Conservation (phyloP, 2,113 vertebrate genomes). For the Podarcis raffonei region DNA sequence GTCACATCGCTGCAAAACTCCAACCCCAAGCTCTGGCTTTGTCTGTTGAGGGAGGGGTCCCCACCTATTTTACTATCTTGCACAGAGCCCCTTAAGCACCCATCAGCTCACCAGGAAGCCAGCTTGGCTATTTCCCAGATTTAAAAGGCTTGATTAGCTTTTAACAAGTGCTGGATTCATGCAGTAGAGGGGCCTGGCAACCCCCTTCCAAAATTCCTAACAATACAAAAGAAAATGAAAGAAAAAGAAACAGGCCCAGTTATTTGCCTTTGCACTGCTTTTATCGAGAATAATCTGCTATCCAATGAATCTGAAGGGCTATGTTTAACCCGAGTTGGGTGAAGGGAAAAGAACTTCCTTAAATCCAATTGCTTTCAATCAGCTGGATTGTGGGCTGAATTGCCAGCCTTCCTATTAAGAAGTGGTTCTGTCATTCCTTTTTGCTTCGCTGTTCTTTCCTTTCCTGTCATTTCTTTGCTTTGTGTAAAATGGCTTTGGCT, state of each 20-base stretch:
- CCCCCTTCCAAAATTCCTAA: too few species aligned
- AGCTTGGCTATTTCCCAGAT: too few species aligned
- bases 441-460: not conserved
- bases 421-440: not conserved
- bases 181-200: too few species aligned
- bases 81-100: too few species aligned
- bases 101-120: too few species aligned
- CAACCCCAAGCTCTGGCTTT: too few species aligned
- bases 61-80: too few species aligned
- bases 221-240: not conserved
- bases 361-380: not conserved
- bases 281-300: not conserved
- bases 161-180: too few species aligned
- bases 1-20: too few species aligned
- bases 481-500: conserved; percentile 15
- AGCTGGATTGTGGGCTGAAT: not conserved
- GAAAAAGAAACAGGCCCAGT: not conserved
- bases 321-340: not conserved
- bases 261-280: not conserved
- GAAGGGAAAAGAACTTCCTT: not conserved
- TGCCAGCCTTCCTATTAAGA: not conserved
- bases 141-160: too few species aligned
- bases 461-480: not conserved
- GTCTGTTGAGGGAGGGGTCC: too few species aligned
- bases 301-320: not conserved